Evolutionary conservation across 2,113 vertebrate genomes (phyloP).

Genomic region (Scophthalmus maximus): DNA sequence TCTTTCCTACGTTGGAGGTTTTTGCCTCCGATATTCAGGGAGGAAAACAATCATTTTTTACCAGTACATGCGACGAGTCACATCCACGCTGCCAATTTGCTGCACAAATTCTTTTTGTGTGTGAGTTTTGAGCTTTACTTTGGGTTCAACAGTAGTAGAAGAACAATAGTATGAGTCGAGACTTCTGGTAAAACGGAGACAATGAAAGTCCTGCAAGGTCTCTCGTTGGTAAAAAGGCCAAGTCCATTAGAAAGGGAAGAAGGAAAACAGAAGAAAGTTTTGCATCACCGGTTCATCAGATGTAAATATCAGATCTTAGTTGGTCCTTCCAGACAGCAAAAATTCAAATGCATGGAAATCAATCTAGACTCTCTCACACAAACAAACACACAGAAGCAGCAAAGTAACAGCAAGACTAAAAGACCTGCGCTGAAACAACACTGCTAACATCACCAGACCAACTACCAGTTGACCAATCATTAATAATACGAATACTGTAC

Average conservation of each 20-base stretch:
- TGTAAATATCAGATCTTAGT: slow-evolving; percentile 18
- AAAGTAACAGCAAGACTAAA: background rate
- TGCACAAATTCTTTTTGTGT: too few species aligned
- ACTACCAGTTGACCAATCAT: too few species aligned
- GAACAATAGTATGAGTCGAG: background rate
- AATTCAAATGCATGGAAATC: slow-evolving; percentile 56
- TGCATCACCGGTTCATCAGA: slow-evolving; percentile 19
- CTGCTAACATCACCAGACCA: too few species aligned
- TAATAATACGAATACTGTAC: too few species aligned
- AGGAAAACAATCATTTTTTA: too few species aligned
- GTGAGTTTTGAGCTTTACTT: too few species aligned
- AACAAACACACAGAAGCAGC: background rate
- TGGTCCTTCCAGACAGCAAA: background rate
- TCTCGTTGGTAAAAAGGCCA: background rate
- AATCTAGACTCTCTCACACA: background rate
- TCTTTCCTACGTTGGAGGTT: too few species aligned
- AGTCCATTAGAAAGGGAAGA: background rate
- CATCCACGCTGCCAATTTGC: too few species aligned
- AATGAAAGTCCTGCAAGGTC: background rate
- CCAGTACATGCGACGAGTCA: too few species aligned
- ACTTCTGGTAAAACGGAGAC: background rate
- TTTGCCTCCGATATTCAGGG: too few species aligned
- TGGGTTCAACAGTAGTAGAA: too few species aligned
- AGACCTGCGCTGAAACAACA: too few species aligned
- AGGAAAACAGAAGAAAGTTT: slow-evolving; percentile 12